Percentiles rank a stretch among this genome's conserved stretches.
Conservation (phyloP, 2,797 vertebrate genomes). For the Eutrigla gurnardus region DNA sequence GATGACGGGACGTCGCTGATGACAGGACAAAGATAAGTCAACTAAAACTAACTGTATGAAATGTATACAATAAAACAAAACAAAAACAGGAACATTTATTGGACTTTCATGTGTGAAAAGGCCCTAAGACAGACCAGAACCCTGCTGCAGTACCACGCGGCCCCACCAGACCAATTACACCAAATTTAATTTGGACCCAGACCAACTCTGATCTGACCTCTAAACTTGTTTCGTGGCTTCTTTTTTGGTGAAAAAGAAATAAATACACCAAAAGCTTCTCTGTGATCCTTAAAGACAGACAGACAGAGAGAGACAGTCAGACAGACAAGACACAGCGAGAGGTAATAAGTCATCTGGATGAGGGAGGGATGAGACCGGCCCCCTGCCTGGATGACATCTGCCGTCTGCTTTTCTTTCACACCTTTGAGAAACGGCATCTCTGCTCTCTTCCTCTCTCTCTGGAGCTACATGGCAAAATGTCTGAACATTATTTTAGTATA, state of each 20-base stretch:
- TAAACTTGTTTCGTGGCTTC: not conserved
- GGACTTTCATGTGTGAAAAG: not conserved
- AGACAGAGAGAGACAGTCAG: constrained; percentile 17
- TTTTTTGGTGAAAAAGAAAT: not conserved
- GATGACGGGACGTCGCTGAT: not conserved
- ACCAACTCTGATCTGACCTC: not conserved
- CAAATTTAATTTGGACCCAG: not conserved
- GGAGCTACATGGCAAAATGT: not conserved
- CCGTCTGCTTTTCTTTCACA: constrained; percentile 67
- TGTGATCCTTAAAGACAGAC: not conserved
- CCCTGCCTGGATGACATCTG: constrained; percentile 67
- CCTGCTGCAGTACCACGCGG: not conserved
- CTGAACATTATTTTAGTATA: not conserved
- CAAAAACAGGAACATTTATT: not conserved
- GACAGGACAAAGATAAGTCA: not conserved
- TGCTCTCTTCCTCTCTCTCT: constrained; percentile 11
- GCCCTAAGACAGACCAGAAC: not conserved
- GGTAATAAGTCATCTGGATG: constrained; percentile 47
- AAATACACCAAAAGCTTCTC: not conserved
- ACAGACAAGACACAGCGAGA: constrained; percentile 38
- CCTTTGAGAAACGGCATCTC: constrained; percentile 33
- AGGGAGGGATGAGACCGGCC: constrained; percentile 54
- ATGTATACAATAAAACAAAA: not conserved
- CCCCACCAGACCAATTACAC: not conserved
- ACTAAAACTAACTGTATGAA: not conserved